Base-by-base conservation (phyloP, 2,797 vertebrate genomes). In the Chloroceryle amazona region DNA sequence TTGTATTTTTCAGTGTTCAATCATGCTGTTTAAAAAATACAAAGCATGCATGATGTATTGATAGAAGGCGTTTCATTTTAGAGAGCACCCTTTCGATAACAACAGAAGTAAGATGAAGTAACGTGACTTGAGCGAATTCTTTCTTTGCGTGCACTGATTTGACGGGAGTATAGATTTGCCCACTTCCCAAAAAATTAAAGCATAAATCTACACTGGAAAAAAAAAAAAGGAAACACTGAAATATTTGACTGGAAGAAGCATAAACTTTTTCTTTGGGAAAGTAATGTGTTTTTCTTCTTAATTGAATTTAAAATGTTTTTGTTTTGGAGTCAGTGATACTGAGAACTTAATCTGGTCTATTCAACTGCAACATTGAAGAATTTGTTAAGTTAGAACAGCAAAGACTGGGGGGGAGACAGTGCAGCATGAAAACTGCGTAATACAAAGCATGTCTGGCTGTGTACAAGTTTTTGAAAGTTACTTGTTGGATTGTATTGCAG, bases 401-500 rank as follows among this genome's bases (percentile, higher is more conserved):
- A 19, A 63, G 28, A 17, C 60, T 52, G 29, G 25, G 44, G 16
- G n/a, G 66, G 57, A 86, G 61, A 29, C 22, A 22, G 46, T 49
- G 78, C 25, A 18, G 42, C n/a, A 12, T 78, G 74, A 71, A 76
- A 84, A 46, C 73, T 60, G 23, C 4, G 0, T 31, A 12, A 74
- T n/a, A 58, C 12, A 15, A n/a, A 89, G 39, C 4, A 3, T 55
- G 26, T 81, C 31, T 86, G 57, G 29, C 61, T 94, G 57, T 71
- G 54, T 78, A 65, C 70, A 74, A 65, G 67, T 65, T 94, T 89
- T 55, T 90, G 72, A 66, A 92, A 94, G 86, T 86, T 94, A 57
- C 18, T 76, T 70, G 49, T 73, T 93, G 72, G 65, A 72, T 83
- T 71, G 37, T 91, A 35, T 72, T 89, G 79, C 65, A 41, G 72